Conservation (phyloP, 2,797 vertebrate genomes). For the Gadopsis bispinosus region DNA sequence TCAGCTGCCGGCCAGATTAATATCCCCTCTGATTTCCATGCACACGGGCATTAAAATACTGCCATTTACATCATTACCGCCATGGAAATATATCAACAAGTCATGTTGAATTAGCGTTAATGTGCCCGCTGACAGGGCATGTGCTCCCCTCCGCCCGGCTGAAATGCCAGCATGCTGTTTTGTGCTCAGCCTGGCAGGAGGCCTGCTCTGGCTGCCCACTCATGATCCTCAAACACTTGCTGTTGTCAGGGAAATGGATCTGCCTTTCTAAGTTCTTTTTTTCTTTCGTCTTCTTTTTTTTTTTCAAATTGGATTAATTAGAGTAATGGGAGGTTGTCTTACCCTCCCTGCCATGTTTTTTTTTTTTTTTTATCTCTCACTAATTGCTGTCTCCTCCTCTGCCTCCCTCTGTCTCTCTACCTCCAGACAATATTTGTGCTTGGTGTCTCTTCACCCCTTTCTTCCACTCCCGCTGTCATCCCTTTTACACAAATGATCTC, state of each 20-base stretch:
- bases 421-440: slow-evolving; percentile 59
- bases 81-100: slow-evolving; percentile 76
- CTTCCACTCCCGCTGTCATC: slow-evolving; percentile 41
- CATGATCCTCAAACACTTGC: slow-evolving; percentile 71
- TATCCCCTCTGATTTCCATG: slow-evolving; percentile 70
- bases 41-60: slow-evolving; percentile 66
- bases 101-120: slow-evolving; percentile 76
- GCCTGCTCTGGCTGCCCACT: slow-evolving; percentile 64
- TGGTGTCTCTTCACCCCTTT: slow-evolving; percentile 32
- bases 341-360: slow-evolving; percentile 69
- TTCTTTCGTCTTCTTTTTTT: slow-evolving; percentile 6
- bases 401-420: slow-evolving; percentile 55
- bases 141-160: slow-evolving; percentile 48
- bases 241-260: slow-evolving; percentile 75
- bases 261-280: slow-evolving; percentile 58
- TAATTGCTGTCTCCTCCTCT: slow-evolving; percentile 72
- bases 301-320: slow-evolving; percentile 79
- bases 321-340: slow-evolving; percentile 78
- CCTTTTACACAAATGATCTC: slow-evolving; percentile 34
- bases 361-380: slow-evolving; percentile 48
- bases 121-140: slow-evolving; percentile 56
- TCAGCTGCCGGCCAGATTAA: slow-evolving; percentile 51
- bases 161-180: slow-evolving; percentile 74
- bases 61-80: slow-evolving; percentile 74
- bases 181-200: slow-evolving; percentile 71